Percentiles rank a stretch among this genome's conserved stretches.
phyloP scores from a whole-genome alignment of 2,888 invertebrate species.

The Eristalis pertinax region DNA sequence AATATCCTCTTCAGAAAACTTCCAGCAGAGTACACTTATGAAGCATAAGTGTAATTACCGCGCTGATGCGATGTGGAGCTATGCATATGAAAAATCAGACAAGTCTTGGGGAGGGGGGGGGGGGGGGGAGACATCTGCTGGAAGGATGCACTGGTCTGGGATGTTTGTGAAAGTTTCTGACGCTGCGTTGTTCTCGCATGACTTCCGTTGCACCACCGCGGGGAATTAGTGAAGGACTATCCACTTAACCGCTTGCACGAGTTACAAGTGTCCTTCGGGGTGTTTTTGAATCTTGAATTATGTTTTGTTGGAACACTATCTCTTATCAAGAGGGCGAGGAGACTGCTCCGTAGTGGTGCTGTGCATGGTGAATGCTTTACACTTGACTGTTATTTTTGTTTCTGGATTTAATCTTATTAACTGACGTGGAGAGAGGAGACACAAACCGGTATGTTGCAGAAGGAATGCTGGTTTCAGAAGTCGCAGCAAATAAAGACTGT shows the following conservation, averaged over 20 bases:
- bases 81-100: not conserved
- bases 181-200: not conserved
- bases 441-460: no score
- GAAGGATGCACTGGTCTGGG: not conserved
- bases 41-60: slow-evolving; percentile 5
- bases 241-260: slow-evolving; percentile 9
- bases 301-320: not conserved
- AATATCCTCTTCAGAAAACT: slow-evolving; percentile 10
- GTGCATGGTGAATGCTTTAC: not conserved
- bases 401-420: not conserved
- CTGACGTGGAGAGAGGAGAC: no score
- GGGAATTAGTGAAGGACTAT: not conserved
- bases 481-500: no score
- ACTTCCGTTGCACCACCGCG: not conserved
- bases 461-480: no score
- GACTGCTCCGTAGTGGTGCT: not conserved
- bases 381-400: not conserved
- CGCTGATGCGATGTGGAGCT: slow-evolving; percentile 2
- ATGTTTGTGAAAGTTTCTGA: not conserved
- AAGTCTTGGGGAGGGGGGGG: not conserved
- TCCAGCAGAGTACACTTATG: slow-evolving; percentile 5
- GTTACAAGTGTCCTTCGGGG: slow-evolving; percentile 11
- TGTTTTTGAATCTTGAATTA: slow-evolving; percentile 21
- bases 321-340: not conserved
- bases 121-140: not conserved